phyloP scores from a whole-genome alignment of 2,797 vertebrate species.

The Rhadinocentrus ornatus region DNA sequence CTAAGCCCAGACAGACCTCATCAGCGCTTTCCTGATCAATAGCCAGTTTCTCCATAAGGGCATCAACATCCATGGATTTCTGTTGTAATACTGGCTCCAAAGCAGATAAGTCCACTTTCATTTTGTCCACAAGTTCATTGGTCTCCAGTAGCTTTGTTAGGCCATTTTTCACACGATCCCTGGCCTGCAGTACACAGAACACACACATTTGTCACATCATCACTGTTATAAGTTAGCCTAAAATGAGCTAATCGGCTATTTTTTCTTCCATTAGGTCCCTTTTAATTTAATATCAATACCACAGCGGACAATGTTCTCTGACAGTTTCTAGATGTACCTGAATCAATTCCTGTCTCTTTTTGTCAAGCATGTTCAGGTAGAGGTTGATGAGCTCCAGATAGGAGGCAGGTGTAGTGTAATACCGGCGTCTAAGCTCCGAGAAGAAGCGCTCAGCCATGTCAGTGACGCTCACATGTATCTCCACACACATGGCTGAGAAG shows the following conservation, averaged over 20 bases:
- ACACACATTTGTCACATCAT: neutral
- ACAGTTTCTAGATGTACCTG: constrained; percentile 68
- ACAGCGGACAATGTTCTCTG: neutral
- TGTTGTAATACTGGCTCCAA: constrained; percentile 86
- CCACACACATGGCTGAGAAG: constrained; percentile 88
- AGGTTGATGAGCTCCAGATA: constrained; percentile 92
- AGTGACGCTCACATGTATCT: constrained; percentile 86
- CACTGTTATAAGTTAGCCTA: neutral
- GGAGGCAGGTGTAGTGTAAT: constrained; percentile 91
- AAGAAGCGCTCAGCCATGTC: constrained; percentile 88
- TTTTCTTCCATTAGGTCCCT: neutral
- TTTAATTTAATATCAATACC: neutral
- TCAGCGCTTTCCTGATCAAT: neutral
- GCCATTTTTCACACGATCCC: constrained; percentile 87
- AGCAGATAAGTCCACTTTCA: constrained; percentile 88
- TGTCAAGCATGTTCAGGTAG: constrained; percentile 85
- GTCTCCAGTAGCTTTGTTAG: constrained; percentile 88
- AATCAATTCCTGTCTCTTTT: constrained; percentile 84
- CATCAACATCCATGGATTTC: constrained; percentile 86
- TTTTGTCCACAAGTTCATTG: constrained; percentile 83
- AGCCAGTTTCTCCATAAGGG: constrained; percentile 30
- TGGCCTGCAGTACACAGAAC: constrained; percentile 73
- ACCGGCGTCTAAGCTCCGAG: constrained; percentile 83
- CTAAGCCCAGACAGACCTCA: neutral
- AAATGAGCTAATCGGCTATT: too few relatives aligned